These are phyloP conservation scores for Loris lydekkerianus DNA, from an alignment of 2,797 vertebrate genomes.

Conservation along the genomic window DNA sequence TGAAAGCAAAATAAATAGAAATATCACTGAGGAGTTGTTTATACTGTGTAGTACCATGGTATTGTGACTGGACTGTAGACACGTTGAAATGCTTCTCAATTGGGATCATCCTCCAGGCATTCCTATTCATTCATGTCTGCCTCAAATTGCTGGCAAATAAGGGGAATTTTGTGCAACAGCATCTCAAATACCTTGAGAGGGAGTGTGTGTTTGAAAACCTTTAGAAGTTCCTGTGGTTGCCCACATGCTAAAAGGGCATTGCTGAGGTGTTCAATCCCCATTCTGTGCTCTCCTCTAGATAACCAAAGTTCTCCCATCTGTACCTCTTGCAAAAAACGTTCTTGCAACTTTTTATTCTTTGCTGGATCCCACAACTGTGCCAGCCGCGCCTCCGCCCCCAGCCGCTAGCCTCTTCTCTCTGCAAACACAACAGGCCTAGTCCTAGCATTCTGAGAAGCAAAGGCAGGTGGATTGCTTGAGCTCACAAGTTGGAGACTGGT, in stretches of 20 bases:
- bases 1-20: slow-evolving; percentile 86
- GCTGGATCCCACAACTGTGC: slow-evolving; percentile 66
- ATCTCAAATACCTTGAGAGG: slow-evolving; percentile 83
- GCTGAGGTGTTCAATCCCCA: slow-evolving; percentile 81
- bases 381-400: too few relatives aligned
- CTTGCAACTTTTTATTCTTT: slow-evolving; percentile 72
- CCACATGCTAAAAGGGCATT: slow-evolving; percentile 77
- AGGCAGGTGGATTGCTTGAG: too few relatives aligned
- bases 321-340: slow-evolving; percentile 80
- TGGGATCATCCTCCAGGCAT: slow-evolving; percentile 48
- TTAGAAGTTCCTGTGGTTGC: slow-evolving; percentile 78
- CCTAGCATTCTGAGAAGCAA: too few relatives aligned
- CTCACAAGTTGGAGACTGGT: too few relatives aligned
- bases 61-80: slow-evolving; percentile 55
- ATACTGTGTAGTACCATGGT: slow-evolving; percentile 21
- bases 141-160: slow-evolving; percentile 80
- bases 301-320: slow-evolving; percentile 75
- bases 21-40: slow-evolving; percentile 68
- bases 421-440: too few relatives aligned
- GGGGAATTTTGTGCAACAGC: slow-evolving; percentile 81
- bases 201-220: slow-evolving; percentile 80
- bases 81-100: slow-evolving; percentile 67
- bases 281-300: slow-evolving; percentile 77
- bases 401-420: too few relatives aligned
- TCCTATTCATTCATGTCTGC: slow-evolving; percentile 74